Evolutionary conservation across 2,797 vertebrate species (phyloP).

Genomic region (Discoglossus pictus): DNA sequence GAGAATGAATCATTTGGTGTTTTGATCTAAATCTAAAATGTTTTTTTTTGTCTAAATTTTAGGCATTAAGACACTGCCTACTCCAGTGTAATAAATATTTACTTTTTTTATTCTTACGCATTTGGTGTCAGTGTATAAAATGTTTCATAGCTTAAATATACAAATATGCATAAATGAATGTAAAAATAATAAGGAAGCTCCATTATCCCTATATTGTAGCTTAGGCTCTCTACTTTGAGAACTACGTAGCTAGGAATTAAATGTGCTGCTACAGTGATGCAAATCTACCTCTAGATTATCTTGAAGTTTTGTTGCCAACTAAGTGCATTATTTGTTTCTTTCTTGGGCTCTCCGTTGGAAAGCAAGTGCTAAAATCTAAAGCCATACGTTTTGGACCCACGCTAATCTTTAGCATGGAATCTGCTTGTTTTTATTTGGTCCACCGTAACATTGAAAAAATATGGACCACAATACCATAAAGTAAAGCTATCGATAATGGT

Average conservation of each 20-base stretch:
- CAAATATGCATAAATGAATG: neutral
- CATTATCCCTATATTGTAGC: conserved; percentile 5
- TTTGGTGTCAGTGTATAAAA: conserved; percentile 5
- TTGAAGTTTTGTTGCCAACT: neutral
- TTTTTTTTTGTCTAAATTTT: too few relatives aligned
- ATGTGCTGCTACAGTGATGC: conserved; percentile 9
- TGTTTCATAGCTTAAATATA: conserved; percentile 12
- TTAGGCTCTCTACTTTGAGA: conserved; percentile 5
- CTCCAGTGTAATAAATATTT: conserved; percentile 20
- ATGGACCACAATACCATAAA: neutral
- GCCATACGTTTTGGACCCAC: conserved; percentile 2
- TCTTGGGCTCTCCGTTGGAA: conserved; percentile 6
- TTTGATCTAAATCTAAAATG: too few relatives aligned
- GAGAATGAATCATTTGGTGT: too few relatives aligned
- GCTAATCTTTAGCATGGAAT: neutral
- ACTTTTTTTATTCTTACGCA: neutral
- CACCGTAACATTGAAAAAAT: neutral
- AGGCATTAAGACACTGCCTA: neutral
- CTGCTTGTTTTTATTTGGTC: conserved; percentile 16
- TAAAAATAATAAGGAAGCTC: neutral
- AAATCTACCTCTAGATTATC: conserved; percentile 12
- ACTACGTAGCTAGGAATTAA: conserved; percentile 5
- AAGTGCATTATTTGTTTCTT: neutral
- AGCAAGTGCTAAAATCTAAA: conserved; percentile 22
- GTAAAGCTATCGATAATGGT: neutral